phyloP scores from a whole-genome alignment of 1,140 invertebrate species.

The Elysia chlorotica region DNA sequence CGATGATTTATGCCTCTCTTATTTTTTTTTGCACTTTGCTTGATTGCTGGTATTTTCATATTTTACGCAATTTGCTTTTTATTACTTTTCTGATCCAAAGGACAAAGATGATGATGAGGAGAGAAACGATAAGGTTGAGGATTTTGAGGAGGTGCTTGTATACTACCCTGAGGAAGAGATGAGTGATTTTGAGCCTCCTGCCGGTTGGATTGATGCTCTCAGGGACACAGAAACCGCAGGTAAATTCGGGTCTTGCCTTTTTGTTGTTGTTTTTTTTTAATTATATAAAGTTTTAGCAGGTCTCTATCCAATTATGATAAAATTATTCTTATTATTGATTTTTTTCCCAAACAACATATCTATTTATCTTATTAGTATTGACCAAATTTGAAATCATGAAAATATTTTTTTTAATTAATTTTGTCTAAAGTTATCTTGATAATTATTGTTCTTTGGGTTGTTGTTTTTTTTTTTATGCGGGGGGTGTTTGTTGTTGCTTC shows the following conservation, averaged over 20 bases:
- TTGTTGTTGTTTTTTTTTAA: not conserved
- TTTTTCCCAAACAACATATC: not conserved
- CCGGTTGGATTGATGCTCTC: slow-evolving; percentile 31
- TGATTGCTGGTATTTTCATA: not conserved
- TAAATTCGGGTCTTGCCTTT: not conserved
- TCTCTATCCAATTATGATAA: not conserved
- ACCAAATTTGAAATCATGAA: too few species aligned
- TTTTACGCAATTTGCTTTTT: not conserved
- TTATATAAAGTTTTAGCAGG: not conserved
- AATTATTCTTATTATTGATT: not conserved
- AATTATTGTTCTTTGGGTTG: too few species aligned
- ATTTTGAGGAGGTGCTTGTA: slow-evolving; percentile 25
- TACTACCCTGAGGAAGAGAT: slow-evolving; percentile 31
- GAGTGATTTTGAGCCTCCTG: slow-evolving; percentile 29
- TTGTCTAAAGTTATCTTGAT: too few species aligned
- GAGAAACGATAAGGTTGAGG: not conserved
- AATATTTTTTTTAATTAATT: too few species aligned
- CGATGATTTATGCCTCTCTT: not conserved
- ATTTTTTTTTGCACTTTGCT: not conserved
- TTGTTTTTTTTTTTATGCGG: too few species aligned
- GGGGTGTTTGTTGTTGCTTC: too few species aligned
- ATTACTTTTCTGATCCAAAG: not conserved
- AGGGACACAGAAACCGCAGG: slow-evolving; percentile 31
- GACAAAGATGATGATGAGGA: not conserved
- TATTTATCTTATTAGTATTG: too few species aligned